phyloP scores from a whole-genome alignment of 2,888 invertebrate species.

The Pantelozetes paolii region DNA sequence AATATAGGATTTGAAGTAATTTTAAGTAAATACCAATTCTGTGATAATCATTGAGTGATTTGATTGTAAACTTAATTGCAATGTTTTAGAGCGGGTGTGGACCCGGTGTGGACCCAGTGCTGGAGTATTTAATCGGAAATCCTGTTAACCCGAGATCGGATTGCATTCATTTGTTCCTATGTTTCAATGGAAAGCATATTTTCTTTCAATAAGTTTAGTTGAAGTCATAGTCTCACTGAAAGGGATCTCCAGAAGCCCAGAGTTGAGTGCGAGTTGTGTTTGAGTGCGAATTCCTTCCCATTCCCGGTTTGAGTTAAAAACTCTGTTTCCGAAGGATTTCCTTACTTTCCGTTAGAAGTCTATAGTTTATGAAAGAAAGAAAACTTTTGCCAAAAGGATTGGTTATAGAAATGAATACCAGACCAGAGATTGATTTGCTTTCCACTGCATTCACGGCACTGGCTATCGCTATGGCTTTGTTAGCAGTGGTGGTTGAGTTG shows the following conservation, averaged over 20 bases:
- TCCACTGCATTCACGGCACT: background rate
- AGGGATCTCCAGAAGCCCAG: background rate
- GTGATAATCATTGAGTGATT: too few relatives aligned
- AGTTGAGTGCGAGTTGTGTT: constrained; percentile 4
- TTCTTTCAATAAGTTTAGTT: constrained; percentile 26
- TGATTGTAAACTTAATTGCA: too few relatives aligned
- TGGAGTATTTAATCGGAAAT: constrained; percentile 7
- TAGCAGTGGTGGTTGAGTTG: background rate
- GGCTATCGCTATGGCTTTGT: background rate
- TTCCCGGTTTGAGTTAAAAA: constrained; percentile 36
- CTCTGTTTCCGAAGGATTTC: constrained; percentile 34
- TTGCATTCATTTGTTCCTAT: constrained; percentile 38
- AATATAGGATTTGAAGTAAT: too few relatives aligned
- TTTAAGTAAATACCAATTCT: too few relatives aligned
- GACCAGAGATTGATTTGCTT: background rate
- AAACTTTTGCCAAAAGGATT: constrained; percentile 20
- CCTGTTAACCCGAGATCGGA: constrained; percentile 29
- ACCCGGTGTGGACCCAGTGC: too few relatives aligned
- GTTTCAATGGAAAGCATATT: constrained; percentile 26
- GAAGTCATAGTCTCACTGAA: background rate
- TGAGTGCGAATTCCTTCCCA: constrained; percentile 38
- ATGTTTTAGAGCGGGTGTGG: too few relatives aligned
- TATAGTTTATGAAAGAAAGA: constrained; percentile 25
- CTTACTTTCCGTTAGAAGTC: constrained; percentile 34
- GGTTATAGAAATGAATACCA: background rate